Evolutionary conservation across 2,797 vertebrate species (phyloP).

Genomic region (Dromococcyx pavoninus): DNA sequence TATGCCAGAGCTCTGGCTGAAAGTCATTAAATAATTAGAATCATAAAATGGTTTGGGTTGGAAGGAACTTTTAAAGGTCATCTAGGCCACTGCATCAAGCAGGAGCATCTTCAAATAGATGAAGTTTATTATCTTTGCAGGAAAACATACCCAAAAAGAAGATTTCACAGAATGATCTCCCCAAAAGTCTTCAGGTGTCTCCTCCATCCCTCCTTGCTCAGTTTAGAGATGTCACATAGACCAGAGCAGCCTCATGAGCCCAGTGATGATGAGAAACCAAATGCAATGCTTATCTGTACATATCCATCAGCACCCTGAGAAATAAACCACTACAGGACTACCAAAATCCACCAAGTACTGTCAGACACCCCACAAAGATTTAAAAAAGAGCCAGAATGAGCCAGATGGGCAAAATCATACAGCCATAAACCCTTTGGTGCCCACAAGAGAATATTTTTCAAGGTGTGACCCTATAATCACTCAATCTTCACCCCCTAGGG

Average conservation of each 20-base stretch:
- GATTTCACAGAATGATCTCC: not conserved
- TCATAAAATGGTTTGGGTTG: too few species aligned
- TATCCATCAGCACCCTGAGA: not conserved
- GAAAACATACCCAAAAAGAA: not conserved
- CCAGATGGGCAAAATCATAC: not conserved
- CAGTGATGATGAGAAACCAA: not conserved
- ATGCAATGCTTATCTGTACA: not conserved
- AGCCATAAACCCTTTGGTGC: not conserved
- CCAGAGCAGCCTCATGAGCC: not conserved
- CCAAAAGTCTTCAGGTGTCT: not conserved
- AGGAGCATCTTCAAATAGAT: too few species aligned
- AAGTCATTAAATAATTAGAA: not conserved
- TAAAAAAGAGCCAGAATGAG: not conserved
- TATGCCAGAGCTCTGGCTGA: not conserved
- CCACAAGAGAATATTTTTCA: not conserved
- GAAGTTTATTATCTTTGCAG: not conserved
- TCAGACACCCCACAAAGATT: fast-evolving
- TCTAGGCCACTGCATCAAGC: too few species aligned
- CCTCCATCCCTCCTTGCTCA: not conserved
- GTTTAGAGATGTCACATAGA: not conserved
- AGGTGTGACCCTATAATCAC: not conserved
- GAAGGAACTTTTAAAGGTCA: too few species aligned
- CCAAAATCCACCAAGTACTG: not conserved
- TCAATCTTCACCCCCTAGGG: not conserved
- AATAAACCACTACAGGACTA: fast-evolving